These are phyloP conservation scores for Orthosia cruda DNA, from an alignment of 2,888 invertebrate species.

Conservation along the genomic window DNA sequence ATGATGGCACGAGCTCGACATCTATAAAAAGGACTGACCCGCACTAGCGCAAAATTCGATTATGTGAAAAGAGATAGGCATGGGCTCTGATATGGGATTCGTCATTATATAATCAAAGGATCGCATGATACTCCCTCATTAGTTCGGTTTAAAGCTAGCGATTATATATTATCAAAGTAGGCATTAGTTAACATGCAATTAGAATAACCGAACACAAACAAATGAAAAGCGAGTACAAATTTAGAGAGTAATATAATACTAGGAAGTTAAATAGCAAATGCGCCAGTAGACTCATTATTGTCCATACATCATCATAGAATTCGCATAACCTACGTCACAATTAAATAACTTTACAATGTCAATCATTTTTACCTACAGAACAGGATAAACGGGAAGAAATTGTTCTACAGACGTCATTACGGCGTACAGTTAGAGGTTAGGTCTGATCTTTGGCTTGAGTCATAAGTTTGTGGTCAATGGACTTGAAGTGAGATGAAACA, in stretches of 20 bases:
- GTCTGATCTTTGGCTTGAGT: conserved; percentile 7
- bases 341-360: conserved; percentile 10
- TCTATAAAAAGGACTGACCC: too few relatives aligned
- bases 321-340: conserved; percentile 38
- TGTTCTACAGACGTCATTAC: conserved; percentile 12
- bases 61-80: too few relatives aligned
- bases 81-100: too few relatives aligned
- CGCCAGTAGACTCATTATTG: conserved; percentile 10
- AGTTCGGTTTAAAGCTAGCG: conserved; percentile 2
- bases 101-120: neutral
- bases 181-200: neutral
- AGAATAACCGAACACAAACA: neutral
- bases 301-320: conserved; percentile 22
- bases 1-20: too few relatives aligned
- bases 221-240: neutral
- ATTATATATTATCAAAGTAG: neutral
- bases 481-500: conserved; percentile 10
- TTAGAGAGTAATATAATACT: conserved; percentile 13
- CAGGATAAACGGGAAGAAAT: conserved; percentile 36
- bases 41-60: too few relatives aligned
- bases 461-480: conserved; percentile 23
- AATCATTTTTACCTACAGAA: conserved; percentile 29
- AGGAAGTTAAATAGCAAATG: conserved; percentile 1
- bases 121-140: neutral
- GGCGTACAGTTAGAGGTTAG: too few relatives aligned